Percentiles rank a stretch among this genome's conserved stretches.
Evolutionary conservation across 2,113 vertebrate species (phyloP).

Genomic region (Myotis davidii): DNA sequence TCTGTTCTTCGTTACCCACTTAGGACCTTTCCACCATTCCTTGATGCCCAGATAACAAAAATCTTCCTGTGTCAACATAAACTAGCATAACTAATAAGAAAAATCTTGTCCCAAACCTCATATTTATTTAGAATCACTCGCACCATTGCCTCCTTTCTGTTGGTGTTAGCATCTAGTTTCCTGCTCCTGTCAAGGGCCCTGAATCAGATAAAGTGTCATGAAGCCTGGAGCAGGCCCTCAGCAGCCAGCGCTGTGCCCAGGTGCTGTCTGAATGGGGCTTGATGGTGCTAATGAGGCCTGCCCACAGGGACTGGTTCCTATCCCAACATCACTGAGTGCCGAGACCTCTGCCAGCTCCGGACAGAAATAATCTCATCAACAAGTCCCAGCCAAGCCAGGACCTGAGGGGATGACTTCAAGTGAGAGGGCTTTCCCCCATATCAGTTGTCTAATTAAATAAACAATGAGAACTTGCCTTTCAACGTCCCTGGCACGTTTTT

Average conservation of each 20-base stretch:
- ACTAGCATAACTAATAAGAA: neutral
- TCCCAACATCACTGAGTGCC: slow-evolving; percentile 29
- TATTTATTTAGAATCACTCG: neutral
- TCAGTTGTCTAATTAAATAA: slow-evolving; percentile 69
- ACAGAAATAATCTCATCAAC: slow-evolving; percentile 70
- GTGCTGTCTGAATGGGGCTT: slow-evolving; percentile 51
- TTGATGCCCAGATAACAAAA: slow-evolving; percentile 33
- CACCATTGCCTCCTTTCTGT: neutral
- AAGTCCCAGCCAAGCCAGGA: slow-evolving; percentile 2
- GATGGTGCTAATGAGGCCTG: slow-evolving; percentile 56
- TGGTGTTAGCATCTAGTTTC: slow-evolving; percentile 38
- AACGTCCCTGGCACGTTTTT: slow-evolving; percentile 37
- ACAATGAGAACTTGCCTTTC: slow-evolving; percentile 62
- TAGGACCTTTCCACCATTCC: neutral
- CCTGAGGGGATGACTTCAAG: slow-evolving; percentile 49
- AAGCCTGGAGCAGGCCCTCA: slow-evolving; percentile 34
- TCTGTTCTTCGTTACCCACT: neutral
- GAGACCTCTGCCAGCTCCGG: slow-evolving; percentile 53
- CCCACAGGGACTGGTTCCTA: neutral
- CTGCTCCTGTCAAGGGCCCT: neutral
- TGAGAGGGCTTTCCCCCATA: neutral
- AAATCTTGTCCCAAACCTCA: neutral
- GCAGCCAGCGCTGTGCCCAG: slow-evolving; percentile 5
- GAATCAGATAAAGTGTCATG: slow-evolving; percentile 7
- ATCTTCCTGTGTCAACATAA: neutral